A percentile compares a stretch with the other conserved stretches of the same genome.
Conservation (phyloP, 2,888 invertebrate species). For the Shargacucullia verbasci region DNA sequence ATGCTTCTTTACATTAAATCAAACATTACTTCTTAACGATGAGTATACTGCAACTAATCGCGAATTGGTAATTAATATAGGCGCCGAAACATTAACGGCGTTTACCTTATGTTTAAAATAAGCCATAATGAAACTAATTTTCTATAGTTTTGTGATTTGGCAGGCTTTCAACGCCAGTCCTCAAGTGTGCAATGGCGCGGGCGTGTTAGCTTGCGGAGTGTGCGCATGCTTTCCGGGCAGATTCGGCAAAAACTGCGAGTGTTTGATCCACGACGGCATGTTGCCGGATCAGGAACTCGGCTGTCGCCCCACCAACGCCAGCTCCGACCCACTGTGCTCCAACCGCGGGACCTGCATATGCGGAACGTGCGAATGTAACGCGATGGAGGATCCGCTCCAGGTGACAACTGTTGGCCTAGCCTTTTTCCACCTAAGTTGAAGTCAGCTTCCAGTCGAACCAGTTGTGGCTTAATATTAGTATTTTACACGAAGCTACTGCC, state of each 20-base stretch:
- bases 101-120: too few relatives aligned
- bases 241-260: slow-evolving; percentile 97
- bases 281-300: slow-evolving; percentile 85
- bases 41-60: too few relatives aligned
- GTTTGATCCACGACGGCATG: slow-evolving; percentile 88
- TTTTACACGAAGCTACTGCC: too few relatives aligned
- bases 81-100: too few relatives aligned
- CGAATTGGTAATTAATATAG: too few relatives aligned
- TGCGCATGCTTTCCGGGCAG: slow-evolving; percentile 94
- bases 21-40: too few relatives aligned
- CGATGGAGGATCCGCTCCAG: slow-evolving; percentile 91
- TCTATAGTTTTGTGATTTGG: too few relatives aligned
- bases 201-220: slow-evolving; percentile 96
- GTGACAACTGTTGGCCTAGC: slow-evolving; percentile 65
- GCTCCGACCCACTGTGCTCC: slow-evolving; percentile 94
- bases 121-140: too few relatives aligned
- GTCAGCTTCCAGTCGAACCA: too few relatives aligned
- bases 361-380: slow-evolving; percentile 95
- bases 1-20: too few relatives aligned
- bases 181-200: slow-evolving; percentile 91
- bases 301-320: slow-evolving; percentile 92
- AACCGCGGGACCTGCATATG: slow-evolving; percentile 97
- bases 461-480: too few relatives aligned
- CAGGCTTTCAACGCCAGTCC: slow-evolving; percentile 91
- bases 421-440: too few relatives aligned